A percentile compares a stretch with the other conserved stretches of the same genome.
These are phyloP conservation scores for Sandelia bainsii DNA, from an alignment of 2,797 vertebrate species.

Conservation along the genomic window DNA sequence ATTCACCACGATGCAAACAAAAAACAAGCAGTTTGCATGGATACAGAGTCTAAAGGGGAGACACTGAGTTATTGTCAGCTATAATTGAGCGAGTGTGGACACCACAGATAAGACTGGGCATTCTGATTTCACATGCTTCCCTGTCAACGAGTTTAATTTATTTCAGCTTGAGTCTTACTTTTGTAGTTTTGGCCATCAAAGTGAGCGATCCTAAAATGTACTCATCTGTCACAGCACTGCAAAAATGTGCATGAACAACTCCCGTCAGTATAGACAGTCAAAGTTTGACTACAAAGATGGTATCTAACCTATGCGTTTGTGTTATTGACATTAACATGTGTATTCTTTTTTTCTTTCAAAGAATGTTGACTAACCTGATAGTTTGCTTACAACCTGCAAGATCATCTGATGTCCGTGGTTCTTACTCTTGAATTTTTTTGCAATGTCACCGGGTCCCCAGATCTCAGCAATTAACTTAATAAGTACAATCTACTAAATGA, in stretches of 20 bases:
- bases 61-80: constrained; percentile 63
- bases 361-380: not conserved
- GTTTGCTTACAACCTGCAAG: not conserved
- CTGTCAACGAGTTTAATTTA: constrained; percentile 35
- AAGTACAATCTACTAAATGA: not conserved
- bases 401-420: not conserved
- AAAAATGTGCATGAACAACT: not conserved
- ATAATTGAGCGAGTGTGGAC: constrained; percentile 49
- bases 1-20: constrained; percentile 53
- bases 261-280: not conserved
- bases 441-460: not conserved
- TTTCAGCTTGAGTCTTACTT: not conserved
- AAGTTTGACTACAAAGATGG: not conserved
- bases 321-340: not conserved
- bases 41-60: constrained; percentile 61
- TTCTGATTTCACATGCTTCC: constrained; percentile 58
- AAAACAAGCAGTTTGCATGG: constrained; percentile 55
- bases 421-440: not conserved
- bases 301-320: not conserved
- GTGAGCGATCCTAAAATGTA: not conserved
- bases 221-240: not conserved
- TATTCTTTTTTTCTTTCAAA: not conserved
- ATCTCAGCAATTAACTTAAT: not conserved
- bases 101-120: constrained; percentile 45
- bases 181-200: not conserved